These are phyloP conservation scores for Bucorvus abyssinicus DNA, from an alignment of 2,797 vertebrate genomes.

Conservation along the genomic window DNA sequence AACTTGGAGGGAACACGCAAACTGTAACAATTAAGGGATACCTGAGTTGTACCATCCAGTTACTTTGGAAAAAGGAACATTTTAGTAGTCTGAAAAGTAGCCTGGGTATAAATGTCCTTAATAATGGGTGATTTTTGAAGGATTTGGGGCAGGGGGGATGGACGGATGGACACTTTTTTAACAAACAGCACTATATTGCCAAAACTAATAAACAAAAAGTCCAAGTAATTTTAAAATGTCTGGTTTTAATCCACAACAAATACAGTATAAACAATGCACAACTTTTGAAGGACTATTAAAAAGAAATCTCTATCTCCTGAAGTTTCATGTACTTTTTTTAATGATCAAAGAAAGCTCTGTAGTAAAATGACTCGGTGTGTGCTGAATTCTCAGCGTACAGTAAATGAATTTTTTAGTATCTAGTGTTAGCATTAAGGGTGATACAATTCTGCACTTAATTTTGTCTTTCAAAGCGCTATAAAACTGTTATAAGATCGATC, in stretches of 20 bases:
- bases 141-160: too few relatives aligned
- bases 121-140: background rate
- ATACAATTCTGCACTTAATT: background rate
- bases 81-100: background rate
- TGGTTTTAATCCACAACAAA: conserved; percentile 8
- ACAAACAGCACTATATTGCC: background rate
- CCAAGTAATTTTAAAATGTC: background rate
- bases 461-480: background rate
- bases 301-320: background rate
- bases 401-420: background rate
- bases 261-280: background rate
- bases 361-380: background rate
- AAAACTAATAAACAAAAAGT: conserved; percentile 6
- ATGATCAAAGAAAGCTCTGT: background rate
- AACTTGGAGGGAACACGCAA: background rate
- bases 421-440: background rate
- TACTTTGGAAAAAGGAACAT: background rate
- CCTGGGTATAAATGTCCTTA: background rate
- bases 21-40: background rate
- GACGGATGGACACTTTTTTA: background rate
- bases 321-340: background rate
- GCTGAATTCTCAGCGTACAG: background rate
- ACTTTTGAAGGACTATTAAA: background rate
- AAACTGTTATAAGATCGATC: background rate
- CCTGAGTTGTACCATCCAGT: background rate